Conservation (phyloP, 1,140 invertebrate genomes). For the Musca domestica region DNA sequence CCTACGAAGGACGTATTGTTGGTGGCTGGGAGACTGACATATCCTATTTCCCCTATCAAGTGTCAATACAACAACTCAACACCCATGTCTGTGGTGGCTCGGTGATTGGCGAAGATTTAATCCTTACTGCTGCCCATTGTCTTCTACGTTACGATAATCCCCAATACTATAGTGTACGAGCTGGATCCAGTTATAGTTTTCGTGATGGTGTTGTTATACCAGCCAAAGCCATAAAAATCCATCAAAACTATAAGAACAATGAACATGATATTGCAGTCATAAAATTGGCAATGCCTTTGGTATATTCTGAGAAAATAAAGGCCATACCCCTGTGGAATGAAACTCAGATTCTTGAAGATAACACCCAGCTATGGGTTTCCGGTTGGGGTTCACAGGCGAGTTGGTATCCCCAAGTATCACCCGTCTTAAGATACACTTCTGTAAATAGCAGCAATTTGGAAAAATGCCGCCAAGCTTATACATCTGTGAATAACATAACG, state of each 20-base stretch:
- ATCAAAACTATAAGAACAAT: no score
- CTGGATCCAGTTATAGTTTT: conserved; percentile 39
- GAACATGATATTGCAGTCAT: no score
- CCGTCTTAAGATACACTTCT: no score
- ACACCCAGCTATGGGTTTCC: no score
- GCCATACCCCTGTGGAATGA: no score
- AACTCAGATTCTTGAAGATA: no score
- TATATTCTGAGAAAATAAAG: no score
- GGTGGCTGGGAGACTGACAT: conserved; percentile 45
- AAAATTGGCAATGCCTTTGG: no score
- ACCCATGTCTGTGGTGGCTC: conserved; percentile 61
- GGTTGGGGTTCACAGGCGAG: no score
- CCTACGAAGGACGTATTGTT: conserved; percentile 49
- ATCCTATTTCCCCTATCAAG: conserved; percentile 52
- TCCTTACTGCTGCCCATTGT: conserved; percentile 63
- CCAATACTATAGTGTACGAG: conserved; percentile 37
- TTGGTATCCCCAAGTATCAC: no score
- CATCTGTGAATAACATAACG: conserved; percentile 28
- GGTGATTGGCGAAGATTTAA: conserved; percentile 56
- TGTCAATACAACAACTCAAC: conserved; percentile 52
- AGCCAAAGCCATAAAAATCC: neutral
- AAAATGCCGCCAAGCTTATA: no score
- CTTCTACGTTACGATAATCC: conserved; percentile 45
- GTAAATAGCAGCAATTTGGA: no score
- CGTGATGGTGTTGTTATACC: conserved; percentile 34